Evolutionary conservation across 2,888 invertebrate genomes (phyloP), one percentile per base, ranked within the genome.

Genomic region (Perdita meconis): DNA sequence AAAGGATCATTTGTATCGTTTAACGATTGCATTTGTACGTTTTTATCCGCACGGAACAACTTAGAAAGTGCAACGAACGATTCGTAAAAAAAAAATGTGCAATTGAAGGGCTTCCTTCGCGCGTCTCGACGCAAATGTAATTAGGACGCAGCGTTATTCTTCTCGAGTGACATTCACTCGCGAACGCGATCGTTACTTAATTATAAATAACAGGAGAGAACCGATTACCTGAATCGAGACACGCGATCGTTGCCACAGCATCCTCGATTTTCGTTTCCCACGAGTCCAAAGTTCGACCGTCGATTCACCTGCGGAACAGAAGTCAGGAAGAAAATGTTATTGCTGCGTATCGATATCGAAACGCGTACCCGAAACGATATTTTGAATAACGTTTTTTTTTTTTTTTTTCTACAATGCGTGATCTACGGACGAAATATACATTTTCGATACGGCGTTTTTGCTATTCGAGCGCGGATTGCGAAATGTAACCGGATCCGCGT

Each of bases 201-300:
- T 55, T 56, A 38, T 24, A 60, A 22, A 38, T 12, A 30, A 19
- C 16, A 4, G 40, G 16, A 13, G 1, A 50, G n/a, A 40, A 71
- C 24, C 30, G 13, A 50, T 71, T 47, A 30, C 30, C 22, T 42
- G 4, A 16, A 64, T 24, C 44, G 38, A 24, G 44, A 42, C 66
- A 60, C 36, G 81, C 64, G 19, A 44, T 67, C 34, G 44, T 40
- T 26, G 24, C 50, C 13, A 40, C 51, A 42, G 42, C 53, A 38
- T n/a, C 6, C 51, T 51, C n/a, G 3, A n/a, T 47, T 47, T 47
- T 19, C 53, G 36, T 36, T 67, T 63, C 56, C 13, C 26, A 34
- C 4, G 2, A 10, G 5, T 13, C 13, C 6, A 5, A 13, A 8
- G 8, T n/a, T 36, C 12, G 34, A 36, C 12, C 13, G 22, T 13